Percentiles rank a stretch among this genome's conserved stretches.
Evolutionary conservation across 53 echinoderm and acorn worm species (phyloP).

Genomic region (Paracentrotus lividus): DNA sequence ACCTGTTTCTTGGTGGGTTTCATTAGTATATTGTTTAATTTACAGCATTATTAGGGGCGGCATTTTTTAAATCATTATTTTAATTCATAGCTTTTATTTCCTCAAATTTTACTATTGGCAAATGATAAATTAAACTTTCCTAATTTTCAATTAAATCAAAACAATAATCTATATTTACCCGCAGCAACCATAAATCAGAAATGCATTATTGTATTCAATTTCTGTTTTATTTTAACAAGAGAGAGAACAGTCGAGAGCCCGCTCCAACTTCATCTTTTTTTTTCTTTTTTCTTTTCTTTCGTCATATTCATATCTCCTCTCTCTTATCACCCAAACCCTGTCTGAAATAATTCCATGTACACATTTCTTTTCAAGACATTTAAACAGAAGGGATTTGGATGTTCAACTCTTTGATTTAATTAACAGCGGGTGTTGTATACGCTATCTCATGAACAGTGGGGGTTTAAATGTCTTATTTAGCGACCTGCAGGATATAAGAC

Average conservation of each 20-base stretch:
- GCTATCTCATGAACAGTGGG: background rate
- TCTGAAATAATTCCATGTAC: background rate
- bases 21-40: background rate
- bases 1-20: slow-evolving; percentile 78
- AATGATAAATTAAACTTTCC: too few species aligned
- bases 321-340: too few species aligned
- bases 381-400: background rate
- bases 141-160: too few species aligned
- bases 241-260: too few species aligned
- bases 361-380: background rate
- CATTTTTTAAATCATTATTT: background rate
- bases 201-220: too few species aligned
- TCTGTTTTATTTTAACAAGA: too few species aligned
- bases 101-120: too few species aligned
- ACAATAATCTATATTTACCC: too few species aligned
- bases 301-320: background rate
- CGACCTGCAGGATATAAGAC: background rate
- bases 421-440: background rate
- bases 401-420: background rate
- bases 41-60: too few species aligned
- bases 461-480: background rate
- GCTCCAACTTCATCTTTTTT: too few species aligned
- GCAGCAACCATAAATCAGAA: too few species aligned
- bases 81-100: too few species aligned
- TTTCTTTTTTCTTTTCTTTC: background rate